phyloP scores from a whole-genome alignment of 1,140 invertebrate genomes.

The Drosophila grimshawi region DNA sequence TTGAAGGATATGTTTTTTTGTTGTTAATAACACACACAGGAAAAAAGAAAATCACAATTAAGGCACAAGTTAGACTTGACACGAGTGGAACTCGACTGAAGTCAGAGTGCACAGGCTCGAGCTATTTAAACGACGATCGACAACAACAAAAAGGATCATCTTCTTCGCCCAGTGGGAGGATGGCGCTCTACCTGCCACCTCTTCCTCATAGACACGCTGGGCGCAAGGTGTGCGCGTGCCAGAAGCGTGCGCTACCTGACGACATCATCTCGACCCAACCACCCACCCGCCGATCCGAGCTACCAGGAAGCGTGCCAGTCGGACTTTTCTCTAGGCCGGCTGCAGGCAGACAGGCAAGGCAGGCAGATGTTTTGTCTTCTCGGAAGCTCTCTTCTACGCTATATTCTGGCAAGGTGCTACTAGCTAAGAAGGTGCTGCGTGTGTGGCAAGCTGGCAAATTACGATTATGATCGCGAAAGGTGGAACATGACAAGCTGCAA shows the following conservation, averaged over 20 bases:
- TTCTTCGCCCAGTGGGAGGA: conserved; percentile 20
- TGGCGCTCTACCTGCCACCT: background rate
- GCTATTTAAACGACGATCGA: conserved; percentile 68
- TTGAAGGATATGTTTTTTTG: conserved; percentile 41
- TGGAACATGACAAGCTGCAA: conserved; percentile 68
- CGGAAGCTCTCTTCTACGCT: conserved; percentile 50
- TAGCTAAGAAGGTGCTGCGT: conserved; percentile 5
- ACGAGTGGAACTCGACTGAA: conserved; percentile 77
- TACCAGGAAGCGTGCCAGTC: conserved; percentile 66
- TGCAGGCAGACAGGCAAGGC: conserved; percentile 18
- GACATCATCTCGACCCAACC: background rate
- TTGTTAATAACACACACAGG: conserved; percentile 44
- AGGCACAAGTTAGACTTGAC: conserved; percentile 73
- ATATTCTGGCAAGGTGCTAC: conserved; percentile 39
- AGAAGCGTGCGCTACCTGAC: conserved; percentile 69
- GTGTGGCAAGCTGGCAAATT: conserved; percentile 35
- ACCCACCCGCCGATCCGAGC: conserved; percentile 46
- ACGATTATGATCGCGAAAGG: conserved; percentile 30
- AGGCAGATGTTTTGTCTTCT: conserved; percentile 73
- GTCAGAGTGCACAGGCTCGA: background rate
- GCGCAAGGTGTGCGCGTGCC: conserved; percentile 67
- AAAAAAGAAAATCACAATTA: conserved; percentile 27
- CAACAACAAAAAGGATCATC: background rate
- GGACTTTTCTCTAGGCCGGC: conserved; percentile 58
- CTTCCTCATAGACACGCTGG: background rate